Base-by-base conservation (phyloP, 2,797 vertebrate species). In the Hemitrygon akajei region DNA sequence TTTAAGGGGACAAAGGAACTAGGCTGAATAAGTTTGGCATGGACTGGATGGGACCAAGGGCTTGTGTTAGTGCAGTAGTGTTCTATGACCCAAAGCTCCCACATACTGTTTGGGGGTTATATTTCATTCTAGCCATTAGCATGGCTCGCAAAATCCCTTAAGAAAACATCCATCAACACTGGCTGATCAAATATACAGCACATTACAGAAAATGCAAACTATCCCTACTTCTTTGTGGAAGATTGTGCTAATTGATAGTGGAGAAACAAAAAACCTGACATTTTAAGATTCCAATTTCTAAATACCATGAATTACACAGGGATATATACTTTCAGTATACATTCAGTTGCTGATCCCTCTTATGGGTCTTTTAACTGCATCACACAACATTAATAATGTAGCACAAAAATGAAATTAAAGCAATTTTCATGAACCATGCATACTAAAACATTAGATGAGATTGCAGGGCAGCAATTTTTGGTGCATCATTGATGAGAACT, bases 351-450 rank as follows among this genome's bases (percentile, higher is more conserved):
- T n/a, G 86, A 89, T 89, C 60, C 16, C n/a, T 66, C 16, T 1
- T 2, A 47, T 66, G 58, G 86, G 86, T 89, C 63, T 69, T 47
- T 47, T 22, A 89, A 89, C n/a, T 69, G 86, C 86, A 89, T 89
- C 86, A 20, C 2, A 66, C 18, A 69, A 60, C n/a, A 89, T 69
- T 89, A 89, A 89, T 37, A 63, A 89, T 69, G 86, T 63, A 69
- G 60, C 18, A 20, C 56, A 9, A 37, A 20, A 60, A n/a, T 63
- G 58, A 60, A 89, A 69, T 47, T 16, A 10, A 22, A 34, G 86
- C n/a, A 18, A 22, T 22, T 3, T 34, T 69, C 14, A 20, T 34
- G 30, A n/a, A 34, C 34, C 63, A 89, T 89, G 86, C 63, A 37
- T 89, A 0, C 9, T 3, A 11, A 89, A 86, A 60, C 3, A 37